Evolutionary conservation across 2,888 invertebrate species (phyloP), one percentile per base, ranked within the genome.

Genomic region (Mantis religiosa): DNA sequence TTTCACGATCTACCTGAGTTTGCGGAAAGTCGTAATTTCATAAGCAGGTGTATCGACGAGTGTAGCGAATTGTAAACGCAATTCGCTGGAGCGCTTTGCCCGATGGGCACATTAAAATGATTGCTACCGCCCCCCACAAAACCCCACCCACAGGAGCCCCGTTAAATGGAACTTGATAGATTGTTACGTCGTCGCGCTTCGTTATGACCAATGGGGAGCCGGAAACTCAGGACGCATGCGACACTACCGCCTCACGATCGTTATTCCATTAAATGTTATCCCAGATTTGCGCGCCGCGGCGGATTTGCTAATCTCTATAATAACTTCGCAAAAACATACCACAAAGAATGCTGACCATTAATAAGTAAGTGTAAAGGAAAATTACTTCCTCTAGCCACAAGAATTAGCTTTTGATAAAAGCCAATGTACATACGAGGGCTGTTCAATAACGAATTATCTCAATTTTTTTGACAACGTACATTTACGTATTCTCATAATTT

Each of bases 161-260:
- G n/a, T 41, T 82, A 87, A 82, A 82, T 87, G 87, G 54, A 87
- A 34, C 28, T 87, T 87, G 87, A 87, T 87, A 82, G 87, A 87
- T 82, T 87, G 34, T 87, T 87, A 87, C 82, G 15, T 30, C 82
- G 41, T 71, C 47, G 25, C 34, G 71, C n/a, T 27, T 25, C 82
- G 41, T 82, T 82, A 82, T 82, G 87, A 87, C 87, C 82, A 87
- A 82, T 87, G 30, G 71, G 20, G 54, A 71, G 54, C 54, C 54
- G 54, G 54, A 71, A 71, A 25, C 54, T 71, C 54, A 71, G 54
- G 54, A 71, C 54, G 54, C 54, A 71, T 71, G 54, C 54, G 54
- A 71, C 54, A 71, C 54, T 71, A 25, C 54, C 54, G 54, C 54
- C 54, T 25, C 54, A 6, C 54, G 54, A 71, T 71, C 54, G 54